Evolutionary conservation across 2,888 invertebrate genomes (phyloP).

Genomic region (Bruchidius siliquastri): DNA sequence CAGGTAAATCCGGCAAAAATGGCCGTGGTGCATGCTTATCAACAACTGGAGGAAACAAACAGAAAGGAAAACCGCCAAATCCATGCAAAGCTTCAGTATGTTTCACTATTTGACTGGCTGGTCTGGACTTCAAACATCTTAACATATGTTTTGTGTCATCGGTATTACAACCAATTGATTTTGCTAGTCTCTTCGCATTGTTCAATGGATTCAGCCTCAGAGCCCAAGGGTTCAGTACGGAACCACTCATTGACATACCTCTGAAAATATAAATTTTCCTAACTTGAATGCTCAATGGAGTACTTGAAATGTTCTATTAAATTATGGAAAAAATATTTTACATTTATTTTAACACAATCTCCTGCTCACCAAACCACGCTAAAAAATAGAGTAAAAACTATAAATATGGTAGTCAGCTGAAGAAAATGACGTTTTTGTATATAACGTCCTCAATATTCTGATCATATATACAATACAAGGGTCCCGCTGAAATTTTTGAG

Average conservation of each 20-base stretch:
- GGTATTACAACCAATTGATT: conserved; percentile 58
- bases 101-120: conserved; percentile 5
- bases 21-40: conserved; percentile 49
- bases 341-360: too few species aligned
- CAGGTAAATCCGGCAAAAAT: conserved; percentile 63
- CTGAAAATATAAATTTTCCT: conserved; percentile 27
- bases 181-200: conserved; percentile 57
- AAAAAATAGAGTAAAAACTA: too few species aligned
- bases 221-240: conserved; percentile 55
- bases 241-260: conserved; percentile 66
- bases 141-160: conserved; percentile 52
- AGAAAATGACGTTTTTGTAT: too few species aligned
- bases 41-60: conserved; percentile 35
- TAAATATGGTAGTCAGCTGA: too few species aligned
- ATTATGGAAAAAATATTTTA: too few species aligned
- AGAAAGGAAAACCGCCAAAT: conserved; percentile 21
- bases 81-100: conserved; percentile 37
- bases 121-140: conserved; percentile 52
- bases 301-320: too few species aligned
- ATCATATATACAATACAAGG: too few species aligned
- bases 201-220: conserved; percentile 53
- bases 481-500: too few species aligned
- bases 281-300: too few species aligned
- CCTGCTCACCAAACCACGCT: too few species aligned
- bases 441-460: too few species aligned